Evolutionary conservation across 2,888 invertebrate genomes (phyloP), one percentile per base, ranked within the genome.

Genomic region (Kryphioiulus occultus): DNA sequence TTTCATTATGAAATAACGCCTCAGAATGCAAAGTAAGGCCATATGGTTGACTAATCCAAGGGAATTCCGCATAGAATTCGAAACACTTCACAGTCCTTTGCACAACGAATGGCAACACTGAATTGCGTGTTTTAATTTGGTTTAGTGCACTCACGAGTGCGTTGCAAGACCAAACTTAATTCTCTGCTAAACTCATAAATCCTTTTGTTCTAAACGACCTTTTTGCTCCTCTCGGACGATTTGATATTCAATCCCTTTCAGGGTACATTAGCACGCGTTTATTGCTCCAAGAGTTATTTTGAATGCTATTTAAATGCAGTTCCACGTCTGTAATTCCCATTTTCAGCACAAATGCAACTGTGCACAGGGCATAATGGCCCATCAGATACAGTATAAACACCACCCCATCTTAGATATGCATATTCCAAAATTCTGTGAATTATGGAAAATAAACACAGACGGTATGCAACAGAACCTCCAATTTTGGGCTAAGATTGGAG

Each of bases 221-320:
- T 59, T 59, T 59, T 59, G 22, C 59, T 7, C 10, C 59, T 59
- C 22, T n/a, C 59, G 10, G n/a, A 7, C 59, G 59, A 59, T 59
- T 59, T 59, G 59, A 59, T 59, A 59, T n/a, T 22, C 22, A 59
- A 59, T 59, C 59, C 59, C 19, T 22, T 59, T 59, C 59, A 59
- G 59, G 22, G 59, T 22, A 22, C 59, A 59, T 59, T 59, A 59
- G 17, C 59, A 22, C 59, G 59, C 4, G 59, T 59, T 59, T 59
- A 59, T 59, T 22, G 59, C 59, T 22, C 3, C 4, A 22, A n/a
- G 22, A 59, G 59, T 22, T 59, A 59, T 22, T 59, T 59, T 22
- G 59, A 22, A 17, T 59, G 59, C 59, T 59, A 59, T 59, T 59
- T 59, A 59, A 59, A 59, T 59, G 59, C n/a, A 59, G n/a, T 59